phyloP scores from a whole-genome alignment of 2,113 vertebrate species.

The Castor canadensis region DNA sequence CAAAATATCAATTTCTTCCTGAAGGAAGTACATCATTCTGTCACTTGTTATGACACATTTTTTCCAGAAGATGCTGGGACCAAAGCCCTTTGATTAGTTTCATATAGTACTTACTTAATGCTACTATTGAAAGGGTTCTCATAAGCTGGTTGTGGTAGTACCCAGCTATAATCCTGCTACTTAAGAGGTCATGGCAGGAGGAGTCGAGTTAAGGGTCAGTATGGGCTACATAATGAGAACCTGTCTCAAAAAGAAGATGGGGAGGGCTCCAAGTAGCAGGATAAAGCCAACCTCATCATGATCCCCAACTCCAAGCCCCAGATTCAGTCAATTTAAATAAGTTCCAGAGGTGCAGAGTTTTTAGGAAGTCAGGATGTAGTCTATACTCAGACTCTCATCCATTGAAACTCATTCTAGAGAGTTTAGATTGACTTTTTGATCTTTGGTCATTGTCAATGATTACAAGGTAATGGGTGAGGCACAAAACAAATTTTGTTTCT shows the following conservation, averaged over 20 bases:
- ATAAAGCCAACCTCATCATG: neutral
- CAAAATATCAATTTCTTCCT: neutral
- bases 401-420: neutral
- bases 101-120: neutral
- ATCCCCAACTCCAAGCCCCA: neutral
- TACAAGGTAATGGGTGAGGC: neutral
- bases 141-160: too few relatives aligned
- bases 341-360: neutral
- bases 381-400: neutral
- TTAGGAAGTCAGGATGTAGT: neutral
- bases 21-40: neutral
- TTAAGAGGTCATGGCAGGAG: too few relatives aligned
- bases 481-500: neutral
- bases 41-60: neutral
- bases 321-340: neutral
- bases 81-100: neutral
- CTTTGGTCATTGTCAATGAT: neutral
- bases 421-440: neutral
- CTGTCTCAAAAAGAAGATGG: too few relatives aligned
- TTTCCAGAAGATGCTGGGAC: neutral
- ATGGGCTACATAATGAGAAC: too few relatives aligned
- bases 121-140: neutral
- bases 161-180: too few relatives aligned
- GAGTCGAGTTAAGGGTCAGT: too few relatives aligned
- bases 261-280: too few relatives aligned